Conservation (phyloP, 2,797 vertebrate genomes). For the Rhabdomys pumilio region DNA sequence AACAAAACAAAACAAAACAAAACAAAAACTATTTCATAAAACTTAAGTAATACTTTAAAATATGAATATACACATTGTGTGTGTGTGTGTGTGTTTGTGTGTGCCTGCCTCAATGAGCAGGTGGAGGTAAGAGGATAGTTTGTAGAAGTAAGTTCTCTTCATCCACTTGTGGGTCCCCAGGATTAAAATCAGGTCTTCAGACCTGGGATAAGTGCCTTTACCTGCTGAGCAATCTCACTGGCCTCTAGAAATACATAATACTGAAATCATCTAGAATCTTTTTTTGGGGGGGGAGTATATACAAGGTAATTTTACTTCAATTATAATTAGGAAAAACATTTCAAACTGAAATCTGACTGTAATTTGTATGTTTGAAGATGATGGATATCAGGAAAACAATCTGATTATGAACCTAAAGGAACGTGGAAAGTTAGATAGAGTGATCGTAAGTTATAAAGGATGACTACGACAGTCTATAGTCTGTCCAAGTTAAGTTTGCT, state of each 20-base stretch:
- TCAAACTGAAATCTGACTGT: slow-evolving; percentile 20
- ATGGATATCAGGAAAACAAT: slow-evolving; percentile 84
- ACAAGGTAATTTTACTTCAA: slow-evolving; percentile 67
- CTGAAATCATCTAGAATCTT: slow-evolving; percentile 63
- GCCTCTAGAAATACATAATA: neutral
- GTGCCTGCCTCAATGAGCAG: neutral
- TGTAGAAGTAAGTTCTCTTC: neutral
- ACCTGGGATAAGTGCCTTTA: neutral
- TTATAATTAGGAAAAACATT: slow-evolving; percentile 54
- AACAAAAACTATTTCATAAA: slow-evolving; percentile 24
- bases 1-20: neutral
- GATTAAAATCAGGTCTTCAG: neutral
- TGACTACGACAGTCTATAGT: slow-evolving; percentile 82
- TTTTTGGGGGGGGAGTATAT: neutral
- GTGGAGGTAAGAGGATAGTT: neutral
- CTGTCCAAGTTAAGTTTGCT: slow-evolving; percentile 82
- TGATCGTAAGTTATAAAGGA: slow-evolving; percentile 79
- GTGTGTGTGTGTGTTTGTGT: too few relatives aligned
- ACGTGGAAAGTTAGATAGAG: slow-evolving; percentile 83
- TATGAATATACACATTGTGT: neutral
- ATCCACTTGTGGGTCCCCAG: neutral
- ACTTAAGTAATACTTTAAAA: slow-evolving; percentile 68
- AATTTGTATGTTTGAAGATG: slow-evolving; percentile 70
- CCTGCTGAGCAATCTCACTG: neutral
- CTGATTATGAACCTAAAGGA: slow-evolving; percentile 85